Evolutionary conservation across 2,113 vertebrate genomes (phyloP), one percentile per base, ranked within the genome.

Genomic region (Galemys pyrenaicus): DNA sequence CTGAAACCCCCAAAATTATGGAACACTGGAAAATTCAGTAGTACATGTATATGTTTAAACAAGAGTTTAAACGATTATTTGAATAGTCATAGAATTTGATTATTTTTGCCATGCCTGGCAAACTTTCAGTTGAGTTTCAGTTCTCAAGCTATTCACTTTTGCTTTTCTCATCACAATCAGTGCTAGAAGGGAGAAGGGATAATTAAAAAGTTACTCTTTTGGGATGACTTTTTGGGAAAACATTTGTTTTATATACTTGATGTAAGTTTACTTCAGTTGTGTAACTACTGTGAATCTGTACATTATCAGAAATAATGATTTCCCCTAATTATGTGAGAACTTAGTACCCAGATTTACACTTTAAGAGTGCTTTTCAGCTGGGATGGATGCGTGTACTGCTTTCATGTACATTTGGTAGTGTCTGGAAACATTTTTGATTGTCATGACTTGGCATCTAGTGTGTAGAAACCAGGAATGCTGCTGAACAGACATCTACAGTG

Each of bases 261-360:
- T 87, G 28, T 84, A 64, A 81, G 44, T 79, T 19, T 64, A n/a
- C 19, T 94, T 94, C 7, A 46, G 15, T 60, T 93, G 62, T 93
- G 17, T 82, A 71, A 79, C 37, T 75, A 16, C 37, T 67, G 24
- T 93, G 26, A 83, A 30, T 77, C 54, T 85, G 71, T 81, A 39
- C 46, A 20, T 62, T 94, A 78, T 91, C 1, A 26, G 15, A 88
- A 90, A 10, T 41, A 49, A 4, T 82, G 54, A 19, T 85, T 95
- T 95, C n/a, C 20, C 5, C 10, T 74, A 44, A 85, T 54, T 89
- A 71, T 73, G 9, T 12, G 73, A 70, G 32, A 65, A 65, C 60
- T 81, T 89, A 49, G 60, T 75, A 44, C 73, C 68, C 22, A 78
- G 54, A 9, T 71, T 85, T 86, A 44, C 89, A 73, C 32, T 68